Percentiles rank a stretch among this genome's conserved stretches.
These are phyloP conservation scores for Pterobdella sp. DNA, from an alignment of 2,888 invertebrate genomes.

Conservation along the genomic window DNA sequence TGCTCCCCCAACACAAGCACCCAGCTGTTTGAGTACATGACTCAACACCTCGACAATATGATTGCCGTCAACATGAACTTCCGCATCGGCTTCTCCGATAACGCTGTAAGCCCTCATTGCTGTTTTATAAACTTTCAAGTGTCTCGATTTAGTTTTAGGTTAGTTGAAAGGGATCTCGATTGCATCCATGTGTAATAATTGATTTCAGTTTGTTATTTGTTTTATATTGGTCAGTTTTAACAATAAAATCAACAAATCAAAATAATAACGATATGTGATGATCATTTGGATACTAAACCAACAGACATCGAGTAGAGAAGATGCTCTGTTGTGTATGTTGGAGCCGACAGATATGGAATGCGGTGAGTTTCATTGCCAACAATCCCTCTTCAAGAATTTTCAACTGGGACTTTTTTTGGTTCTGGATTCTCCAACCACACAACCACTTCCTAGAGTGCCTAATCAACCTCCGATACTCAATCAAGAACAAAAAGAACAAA, in stretches of 20 bases:
- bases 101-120: too few relatives aligned
- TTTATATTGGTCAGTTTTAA: too few relatives aligned
- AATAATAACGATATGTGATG: too few relatives aligned
- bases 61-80: constrained; percentile 54
- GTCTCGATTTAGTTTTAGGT: too few relatives aligned
- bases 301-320: constrained; percentile 4
- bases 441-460: background rate
- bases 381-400: constrained; percentile 21
- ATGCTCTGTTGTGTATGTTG: constrained; percentile 22
- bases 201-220: too few relatives aligned
- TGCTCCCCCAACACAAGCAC: constrained; percentile 60
- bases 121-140: too few relatives aligned
- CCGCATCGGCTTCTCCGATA: constrained; percentile 17
- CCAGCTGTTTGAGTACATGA: constrained; percentile 64
- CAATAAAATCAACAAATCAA: too few relatives aligned
- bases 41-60: constrained; percentile 63
- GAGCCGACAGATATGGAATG: constrained; percentile 19
- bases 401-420: constrained; percentile 27
- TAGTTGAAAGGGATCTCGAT: too few relatives aligned
- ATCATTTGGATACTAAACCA: too few relatives aligned
- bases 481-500: background rate
- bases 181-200: too few relatives aligned
- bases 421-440: background rate
- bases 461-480: background rate
- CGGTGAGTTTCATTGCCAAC: background rate